Evolutionary conservation across 2,113 vertebrate species (phyloP).

Genomic region (Centrocercus urophasianus): DNA sequence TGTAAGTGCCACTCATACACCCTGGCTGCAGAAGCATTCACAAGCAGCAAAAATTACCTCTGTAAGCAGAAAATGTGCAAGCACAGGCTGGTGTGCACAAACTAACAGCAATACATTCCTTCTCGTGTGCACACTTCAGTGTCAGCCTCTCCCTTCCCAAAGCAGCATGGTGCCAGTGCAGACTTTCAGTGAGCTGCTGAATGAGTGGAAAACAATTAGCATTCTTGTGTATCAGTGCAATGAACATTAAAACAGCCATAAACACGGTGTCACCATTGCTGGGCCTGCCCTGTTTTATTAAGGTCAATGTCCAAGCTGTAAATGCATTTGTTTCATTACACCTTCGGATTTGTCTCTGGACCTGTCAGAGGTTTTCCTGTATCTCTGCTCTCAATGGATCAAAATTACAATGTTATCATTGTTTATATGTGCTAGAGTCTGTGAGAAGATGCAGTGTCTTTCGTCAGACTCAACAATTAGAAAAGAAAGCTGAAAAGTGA

Average conservation of each 20-base stretch:
- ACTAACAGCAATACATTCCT: accelerated
- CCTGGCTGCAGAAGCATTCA: neutral
- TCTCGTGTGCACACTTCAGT: neutral
- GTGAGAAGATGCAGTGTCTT: neutral
- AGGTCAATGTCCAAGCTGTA: neutral
- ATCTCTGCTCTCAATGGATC: neutral
- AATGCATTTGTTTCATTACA: neutral
- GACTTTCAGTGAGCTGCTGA: neutral
- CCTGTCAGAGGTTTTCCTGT: neutral
- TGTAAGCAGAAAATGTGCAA: accelerated
- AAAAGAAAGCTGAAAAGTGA: neutral
- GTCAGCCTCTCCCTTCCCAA: neutral
- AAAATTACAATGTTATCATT: neutral
- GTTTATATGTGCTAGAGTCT: neutral
- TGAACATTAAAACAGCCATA: neutral
- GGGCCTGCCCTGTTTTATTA: neutral
- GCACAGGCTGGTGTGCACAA: accelerated
- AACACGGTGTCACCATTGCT: neutral
- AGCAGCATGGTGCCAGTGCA: accelerated
- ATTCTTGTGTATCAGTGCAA: neutral
- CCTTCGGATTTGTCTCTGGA: neutral
- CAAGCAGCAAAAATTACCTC: neutral
- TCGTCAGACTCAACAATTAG: neutral
- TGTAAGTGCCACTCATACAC: neutral
- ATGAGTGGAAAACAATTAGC: neutral